Evolutionary conservation across 2,888 invertebrate species (phyloP), one percentile per base, ranked within the genome.

Genomic region (Parnassius smintheus): DNA sequence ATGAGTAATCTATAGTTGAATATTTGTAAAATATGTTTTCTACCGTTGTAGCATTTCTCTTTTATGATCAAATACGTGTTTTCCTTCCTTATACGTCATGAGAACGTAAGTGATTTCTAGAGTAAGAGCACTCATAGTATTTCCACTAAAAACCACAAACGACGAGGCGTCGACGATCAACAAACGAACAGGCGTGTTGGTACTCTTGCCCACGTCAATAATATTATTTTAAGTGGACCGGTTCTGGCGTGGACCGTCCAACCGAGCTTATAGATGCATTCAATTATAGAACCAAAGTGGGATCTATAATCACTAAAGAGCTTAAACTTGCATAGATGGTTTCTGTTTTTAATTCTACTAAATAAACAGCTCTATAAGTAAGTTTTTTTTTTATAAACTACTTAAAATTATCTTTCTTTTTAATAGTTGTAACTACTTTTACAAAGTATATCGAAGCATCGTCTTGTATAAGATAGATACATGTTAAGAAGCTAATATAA

Each of bases 191-290:
- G 62, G 67, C 67, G 64, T 52, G 64, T 59, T 58, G 62, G 65
- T 65, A 66, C 71, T 74, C 74, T 73, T 72, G 74, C 75, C 77
- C 80, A 79, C 83, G 76, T 83, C 81, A 85, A 84, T 82, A 84
- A 82, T 86, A 86, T 84, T 72, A 82, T 82, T 85, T 80, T 83
- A 85, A 86, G 82, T 83, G 83, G 75, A 88, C 88, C 88, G 88
- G 88, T 89, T 88, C 75, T 73, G 66, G 67, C 66, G 73, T 74
- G 76, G 76, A 75, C 81, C 74, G 72, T 76, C 74, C 74, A 41
- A 59, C 63, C 76, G 76, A 75, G 69, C 73, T 74, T 77, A 76
- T 80, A 81, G 80, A 80, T 71, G 69, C 72, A 80, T 77, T 77
- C 78, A 77, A 78, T 76, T 78, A 73, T 73, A 76, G 72, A 72